These are phyloP conservation scores for Trissonchulus latispiculum DNA, from an alignment of 2,888 invertebrate species.

Conservation along the genomic window DNA sequence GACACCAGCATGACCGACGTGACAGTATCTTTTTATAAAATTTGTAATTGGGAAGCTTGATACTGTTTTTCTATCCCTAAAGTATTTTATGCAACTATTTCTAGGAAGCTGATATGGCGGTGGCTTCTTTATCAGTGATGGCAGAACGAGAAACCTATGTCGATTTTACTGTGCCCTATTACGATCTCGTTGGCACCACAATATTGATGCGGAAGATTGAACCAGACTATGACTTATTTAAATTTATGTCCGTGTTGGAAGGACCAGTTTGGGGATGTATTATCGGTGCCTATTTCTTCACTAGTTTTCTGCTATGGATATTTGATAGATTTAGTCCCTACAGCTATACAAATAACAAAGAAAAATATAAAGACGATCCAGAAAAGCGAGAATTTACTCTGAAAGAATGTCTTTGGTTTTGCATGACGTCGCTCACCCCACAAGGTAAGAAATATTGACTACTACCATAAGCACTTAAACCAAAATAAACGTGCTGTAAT, in stretches of 20 bases:
- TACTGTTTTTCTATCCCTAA: no score
- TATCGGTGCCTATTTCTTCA: constrained; percentile 84
- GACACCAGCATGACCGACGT: no score
- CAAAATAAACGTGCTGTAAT: no score
- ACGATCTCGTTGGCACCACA: constrained; percentile 90
- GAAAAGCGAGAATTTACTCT: constrained; percentile 78
- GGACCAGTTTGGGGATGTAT: constrained; percentile 95
- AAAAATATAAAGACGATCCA: constrained; percentile 61
- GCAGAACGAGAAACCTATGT: constrained; percentile 92
- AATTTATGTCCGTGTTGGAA: constrained; percentile 89
- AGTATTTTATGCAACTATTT: no score
- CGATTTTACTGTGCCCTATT: constrained; percentile 95
- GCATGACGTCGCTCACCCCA: constrained; percentile 94
- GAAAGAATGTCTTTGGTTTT: constrained; percentile 96
- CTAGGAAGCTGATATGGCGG: constrained; percentile 74
- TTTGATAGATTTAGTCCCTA: constrained; percentile 96
- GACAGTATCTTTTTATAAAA: no score
- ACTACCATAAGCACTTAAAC: no score
- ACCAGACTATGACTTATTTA: constrained; percentile 81
- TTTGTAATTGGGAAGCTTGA: no score
- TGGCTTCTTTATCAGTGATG: constrained; percentile 90
- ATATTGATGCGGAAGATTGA: constrained; percentile 85
- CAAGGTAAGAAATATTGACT: no score
- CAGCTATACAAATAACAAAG: constrained; percentile 82
- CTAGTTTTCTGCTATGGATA: constrained; percentile 84